Conservation (phyloP, 2,797 vertebrate genomes). For the Notolepis coatsorum region DNA sequence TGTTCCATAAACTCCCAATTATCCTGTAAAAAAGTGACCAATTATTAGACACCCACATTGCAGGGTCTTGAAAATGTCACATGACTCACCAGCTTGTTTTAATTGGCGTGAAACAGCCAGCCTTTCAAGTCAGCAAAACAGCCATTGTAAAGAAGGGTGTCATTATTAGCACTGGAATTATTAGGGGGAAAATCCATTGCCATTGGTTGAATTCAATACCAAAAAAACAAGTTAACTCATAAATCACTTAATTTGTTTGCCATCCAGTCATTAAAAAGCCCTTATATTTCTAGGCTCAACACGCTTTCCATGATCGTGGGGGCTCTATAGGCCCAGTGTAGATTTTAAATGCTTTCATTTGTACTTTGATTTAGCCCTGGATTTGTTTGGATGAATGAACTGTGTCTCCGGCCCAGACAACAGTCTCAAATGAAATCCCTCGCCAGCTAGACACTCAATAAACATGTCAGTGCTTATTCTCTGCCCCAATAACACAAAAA, state of each 20-base stretch:
- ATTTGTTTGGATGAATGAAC: conserved; percentile 3
- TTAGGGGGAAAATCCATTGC: conserved; percentile 50
- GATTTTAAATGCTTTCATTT: conserved; percentile 32
- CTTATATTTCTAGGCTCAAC: conserved; percentile 42
- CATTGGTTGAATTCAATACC: conserved; percentile 47
- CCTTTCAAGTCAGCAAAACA: conserved; percentile 50
- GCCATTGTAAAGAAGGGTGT: conserved; percentile 43
- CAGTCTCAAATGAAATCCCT: conserved; percentile 31
- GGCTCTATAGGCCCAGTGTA: conserved; percentile 12
- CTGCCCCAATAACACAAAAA: conserved; percentile 21
- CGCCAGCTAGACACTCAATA: conserved; percentile 34
- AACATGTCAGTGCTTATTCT: conserved; percentile 44
- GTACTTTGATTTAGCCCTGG: conserved; percentile 10
- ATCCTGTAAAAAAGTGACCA: conserved; percentile 34
- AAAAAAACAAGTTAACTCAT: conserved; percentile 40
- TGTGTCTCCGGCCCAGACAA: conserved; percentile 11
- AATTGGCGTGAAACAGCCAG: conserved; percentile 48
- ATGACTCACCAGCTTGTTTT: conserved; percentile 63
- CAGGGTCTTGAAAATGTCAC: conserved; percentile 53
- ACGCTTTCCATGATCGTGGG: conserved; percentile 32
- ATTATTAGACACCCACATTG: conserved; percentile 35
- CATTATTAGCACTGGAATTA: conserved; percentile 47
- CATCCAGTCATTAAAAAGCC: conserved; percentile 31
- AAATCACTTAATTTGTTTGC: conserved; percentile 43
- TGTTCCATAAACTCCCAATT: conserved; percentile 41